These are phyloP conservation scores for Xenopus petersii DNA, from an alignment of 2,797 vertebrate genomes.

Conservation along the genomic window DNA sequence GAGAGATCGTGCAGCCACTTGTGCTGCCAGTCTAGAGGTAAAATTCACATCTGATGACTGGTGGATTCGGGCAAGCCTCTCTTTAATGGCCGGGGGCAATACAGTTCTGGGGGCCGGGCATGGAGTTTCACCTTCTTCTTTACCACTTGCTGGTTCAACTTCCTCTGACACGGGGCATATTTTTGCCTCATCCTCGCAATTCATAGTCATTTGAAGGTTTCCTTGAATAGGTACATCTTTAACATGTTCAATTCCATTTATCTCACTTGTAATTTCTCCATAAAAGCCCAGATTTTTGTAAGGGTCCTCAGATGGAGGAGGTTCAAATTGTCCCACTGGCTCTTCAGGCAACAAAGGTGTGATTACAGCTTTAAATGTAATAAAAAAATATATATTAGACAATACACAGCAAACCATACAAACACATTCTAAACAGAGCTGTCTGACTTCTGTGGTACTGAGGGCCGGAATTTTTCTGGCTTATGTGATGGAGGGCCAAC, in stretches of 20 bases:
- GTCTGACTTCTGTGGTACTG: too few relatives aligned
- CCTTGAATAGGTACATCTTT: constrained; percentile 52
- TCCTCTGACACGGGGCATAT: constrained; percentile 74
- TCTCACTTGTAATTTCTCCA: constrained; percentile 51
- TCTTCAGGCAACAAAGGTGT: constrained; percentile 67
- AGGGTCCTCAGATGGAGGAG: constrained; percentile 55
- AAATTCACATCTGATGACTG: constrained; percentile 81
- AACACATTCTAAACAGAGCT: too few relatives aligned
- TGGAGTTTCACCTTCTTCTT: constrained; percentile 32
- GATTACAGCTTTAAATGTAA: constrained; percentile 75
- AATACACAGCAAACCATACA: too few relatives aligned
- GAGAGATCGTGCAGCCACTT: constrained; percentile 87
- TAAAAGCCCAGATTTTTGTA: constrained; percentile 65
- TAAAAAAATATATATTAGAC: too few relatives aligned
- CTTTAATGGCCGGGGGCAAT: constrained; percentile 60
- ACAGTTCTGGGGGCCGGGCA: constrained; percentile 48
- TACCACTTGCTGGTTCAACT: constrained; percentile 53
- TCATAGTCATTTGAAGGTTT: constrained; percentile 47
- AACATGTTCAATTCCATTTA: constrained; percentile 68
- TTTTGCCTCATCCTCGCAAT: constrained; percentile 57
- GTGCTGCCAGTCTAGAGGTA: constrained; percentile 85
- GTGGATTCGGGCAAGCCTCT: constrained; percentile 72
- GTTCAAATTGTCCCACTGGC: constrained; percentile 59
- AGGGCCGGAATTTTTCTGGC: too few relatives aligned
- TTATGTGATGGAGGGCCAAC: too few relatives aligned